Evolutionary conservation across 2,888 invertebrate species (phyloP), one percentile per base, ranked within the genome.

Genomic region (Apamea sordens): DNA sequence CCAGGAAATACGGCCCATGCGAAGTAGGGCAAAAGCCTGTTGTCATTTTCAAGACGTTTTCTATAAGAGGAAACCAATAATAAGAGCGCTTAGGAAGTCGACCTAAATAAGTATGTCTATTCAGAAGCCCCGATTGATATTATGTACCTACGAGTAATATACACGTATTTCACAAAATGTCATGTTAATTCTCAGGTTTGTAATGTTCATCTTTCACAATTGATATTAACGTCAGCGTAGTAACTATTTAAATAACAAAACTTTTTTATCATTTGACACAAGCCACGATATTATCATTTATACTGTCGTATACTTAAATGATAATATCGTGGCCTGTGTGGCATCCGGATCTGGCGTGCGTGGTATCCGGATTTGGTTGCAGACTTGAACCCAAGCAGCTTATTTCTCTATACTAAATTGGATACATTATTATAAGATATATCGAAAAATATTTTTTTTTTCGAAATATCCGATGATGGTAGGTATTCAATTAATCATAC

Each of bases 221-320:
- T 32, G 69, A 70, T 59, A 32, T 47, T 28, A 53, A n/a, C 18
- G 56, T 44, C 41, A 44, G n/a, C 21, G 44, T 53, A 41, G 56
- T 67, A 79, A 79, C 28, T 67, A 79, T 84, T 84, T 53, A 36
- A 71, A 80, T 67, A 85, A 56, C 72, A 71, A 84, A 65, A 61
- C 47, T 21, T 41, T 56, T n/a, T 67, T 83, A 56, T 78, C 36
- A 24, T 24, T 56, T 47, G 41, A 8, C 67, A 56, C 32, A 68
- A 76, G 13, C 15, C 1, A 8, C 28, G 47, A 24, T 63, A 63
- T 69, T 74, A 75, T 80, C 44, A 53, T 76, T 72, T 76, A 68
- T 59, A 50, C 36, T 59, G 28, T 56, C 32, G 68, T 41, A 41
- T 41, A n/a, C n/a, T n/a, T n/a, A 41, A 41, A 41, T 41, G 7